Percentiles rank a stretch among this genome's conserved stretches.
Conservation (phyloP, 2,113 vertebrate species). For the Scomber scombrus region DNA sequence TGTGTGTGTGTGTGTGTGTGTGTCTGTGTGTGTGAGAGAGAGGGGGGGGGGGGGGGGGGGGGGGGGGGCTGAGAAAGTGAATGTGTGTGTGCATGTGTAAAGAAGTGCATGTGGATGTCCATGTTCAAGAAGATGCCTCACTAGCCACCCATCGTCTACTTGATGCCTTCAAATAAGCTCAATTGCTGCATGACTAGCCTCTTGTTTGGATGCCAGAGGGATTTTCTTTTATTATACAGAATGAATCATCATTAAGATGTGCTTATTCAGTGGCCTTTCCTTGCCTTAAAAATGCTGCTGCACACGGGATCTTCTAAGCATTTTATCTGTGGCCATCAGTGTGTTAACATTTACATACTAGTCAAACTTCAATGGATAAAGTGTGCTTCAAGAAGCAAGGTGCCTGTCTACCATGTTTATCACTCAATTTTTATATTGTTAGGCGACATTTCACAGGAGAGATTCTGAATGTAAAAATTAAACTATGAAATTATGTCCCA, state of each 20-base stretch:
- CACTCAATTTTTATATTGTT: slow-evolving; percentile 46
- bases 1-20: neutral
- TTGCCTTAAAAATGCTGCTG: slow-evolving; percentile 53
- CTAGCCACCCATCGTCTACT: slow-evolving; percentile 62
- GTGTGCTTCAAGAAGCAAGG: neutral
- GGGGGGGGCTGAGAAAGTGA: slow-evolving; percentile 35
- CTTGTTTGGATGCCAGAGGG: slow-evolving; percentile 80
- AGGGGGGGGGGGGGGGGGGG: neutral
- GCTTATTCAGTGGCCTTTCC: slow-evolving; percentile 70
- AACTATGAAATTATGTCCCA: slow-evolving; percentile 56
- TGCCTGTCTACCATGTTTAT: slow-evolving; percentile 29
- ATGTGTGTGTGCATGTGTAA: slow-evolving; percentile 23
- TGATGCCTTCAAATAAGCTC: slow-evolving; percentile 83
- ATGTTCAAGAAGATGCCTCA: slow-evolving; percentile 44
- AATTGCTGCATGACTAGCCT: slow-evolving; percentile 82
- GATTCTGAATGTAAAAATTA: slow-evolving; percentile 27
- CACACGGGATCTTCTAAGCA: slow-evolving; percentile 36
- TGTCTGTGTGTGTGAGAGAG: slow-evolving; percentile 36
- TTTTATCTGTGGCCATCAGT: slow-evolving; percentile 53
- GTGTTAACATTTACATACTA: slow-evolving; percentile 44
- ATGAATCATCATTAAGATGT: slow-evolving; percentile 83
- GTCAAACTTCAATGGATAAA: slow-evolving; percentile 31
- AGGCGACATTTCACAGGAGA: slow-evolving; percentile 39
- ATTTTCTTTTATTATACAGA: slow-evolving; percentile 79
- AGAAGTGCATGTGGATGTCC: slow-evolving; percentile 5